Evolutionary conservation across 2,888 invertebrate species (phyloP).

Genomic region (Napeogenes inachia): DNA sequence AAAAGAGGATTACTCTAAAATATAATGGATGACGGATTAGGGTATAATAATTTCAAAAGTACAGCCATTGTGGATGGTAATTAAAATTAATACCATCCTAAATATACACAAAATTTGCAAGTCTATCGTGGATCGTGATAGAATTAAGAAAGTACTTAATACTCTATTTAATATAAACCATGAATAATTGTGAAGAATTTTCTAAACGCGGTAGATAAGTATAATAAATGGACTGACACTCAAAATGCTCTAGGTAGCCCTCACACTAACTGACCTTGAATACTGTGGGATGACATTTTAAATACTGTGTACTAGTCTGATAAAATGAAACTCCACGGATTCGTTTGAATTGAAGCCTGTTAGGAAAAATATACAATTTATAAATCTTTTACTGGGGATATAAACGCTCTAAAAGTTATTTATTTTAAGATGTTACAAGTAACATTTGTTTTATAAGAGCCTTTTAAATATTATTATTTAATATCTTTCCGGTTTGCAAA

Average conservation of each 20-base stretch:
- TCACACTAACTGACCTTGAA: not conserved
- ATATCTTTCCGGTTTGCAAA: not conserved
- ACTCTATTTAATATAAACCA: no score
- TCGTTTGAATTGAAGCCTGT: not conserved
- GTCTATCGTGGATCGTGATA: no score
- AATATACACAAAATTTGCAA: no score
- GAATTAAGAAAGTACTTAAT: no score
- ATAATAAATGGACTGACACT: not conserved
- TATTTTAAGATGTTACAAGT: no score
- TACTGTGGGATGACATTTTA: not conserved
- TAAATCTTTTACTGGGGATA: not conserved
- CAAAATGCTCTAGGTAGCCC: not conserved
- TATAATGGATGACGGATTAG: not conserved
- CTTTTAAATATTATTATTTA: not conserved
- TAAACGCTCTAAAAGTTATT: not conserved
- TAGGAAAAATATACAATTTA: not conserved
- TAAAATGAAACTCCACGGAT: not conserved
- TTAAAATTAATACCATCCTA: no score
- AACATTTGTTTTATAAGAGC: no score
- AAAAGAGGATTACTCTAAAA: not conserved
- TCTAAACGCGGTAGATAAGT: not conserved
- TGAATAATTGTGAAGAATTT: not conserved
- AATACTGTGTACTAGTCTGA: not conserved
- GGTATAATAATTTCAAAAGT: not conserved
- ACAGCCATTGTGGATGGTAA: not conserved